Conservation (phyloP, 2,888 invertebrate genomes). For the Drosophila mimica region DNA sequence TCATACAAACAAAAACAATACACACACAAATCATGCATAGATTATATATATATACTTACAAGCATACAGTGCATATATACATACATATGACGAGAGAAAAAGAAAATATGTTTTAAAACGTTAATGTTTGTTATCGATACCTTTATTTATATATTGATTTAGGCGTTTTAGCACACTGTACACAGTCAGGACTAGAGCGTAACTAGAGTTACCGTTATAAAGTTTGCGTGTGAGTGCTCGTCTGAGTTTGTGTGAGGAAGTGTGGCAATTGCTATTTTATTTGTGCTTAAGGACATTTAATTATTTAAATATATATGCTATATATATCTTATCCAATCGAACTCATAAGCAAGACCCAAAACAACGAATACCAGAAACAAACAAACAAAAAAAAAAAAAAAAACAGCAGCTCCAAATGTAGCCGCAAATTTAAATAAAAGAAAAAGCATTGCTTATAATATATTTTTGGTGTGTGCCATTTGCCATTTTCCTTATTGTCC, state of each 20-base stretch:
- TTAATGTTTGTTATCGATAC: slow-evolving; percentile 38
- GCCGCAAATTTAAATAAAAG: slow-evolving; percentile 36
- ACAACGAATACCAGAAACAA: slow-evolving; percentile 11
- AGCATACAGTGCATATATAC: slow-evolving; percentile 9
- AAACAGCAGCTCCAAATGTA: slow-evolving; percentile 16
- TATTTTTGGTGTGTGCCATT: slow-evolving; percentile 15
- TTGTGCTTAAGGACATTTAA: slow-evolving; percentile 30
- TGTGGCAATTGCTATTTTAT: slow-evolving; percentile 15
- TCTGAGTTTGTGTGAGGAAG: slow-evolving; percentile 4
- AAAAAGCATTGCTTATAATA: slow-evolving; percentile 27
- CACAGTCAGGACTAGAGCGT: not conserved
- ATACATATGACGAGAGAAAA: slow-evolving; percentile 22
- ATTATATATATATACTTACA: slow-evolving; percentile 2
- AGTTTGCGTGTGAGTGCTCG: slow-evolving; percentile 1
- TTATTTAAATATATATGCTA: slow-evolving; percentile 15
- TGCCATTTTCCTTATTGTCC: slow-evolving; percentile 8
- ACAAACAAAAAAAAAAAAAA: slow-evolving; percentile 1
- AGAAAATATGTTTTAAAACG: slow-evolving; percentile 24
- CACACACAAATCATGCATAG: not conserved
- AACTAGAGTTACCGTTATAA: slow-evolving; percentile 22
- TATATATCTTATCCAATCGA: slow-evolving; percentile 22
- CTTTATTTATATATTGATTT: not conserved
- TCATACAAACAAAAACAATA: not conserved
- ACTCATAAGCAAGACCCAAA: slow-evolving; percentile 9
- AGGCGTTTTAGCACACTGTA: slow-evolving; percentile 18